Evolutionary conservation across 1,140 invertebrate species (phyloP).

Genomic region (Neodiprion pinetum): DNA sequence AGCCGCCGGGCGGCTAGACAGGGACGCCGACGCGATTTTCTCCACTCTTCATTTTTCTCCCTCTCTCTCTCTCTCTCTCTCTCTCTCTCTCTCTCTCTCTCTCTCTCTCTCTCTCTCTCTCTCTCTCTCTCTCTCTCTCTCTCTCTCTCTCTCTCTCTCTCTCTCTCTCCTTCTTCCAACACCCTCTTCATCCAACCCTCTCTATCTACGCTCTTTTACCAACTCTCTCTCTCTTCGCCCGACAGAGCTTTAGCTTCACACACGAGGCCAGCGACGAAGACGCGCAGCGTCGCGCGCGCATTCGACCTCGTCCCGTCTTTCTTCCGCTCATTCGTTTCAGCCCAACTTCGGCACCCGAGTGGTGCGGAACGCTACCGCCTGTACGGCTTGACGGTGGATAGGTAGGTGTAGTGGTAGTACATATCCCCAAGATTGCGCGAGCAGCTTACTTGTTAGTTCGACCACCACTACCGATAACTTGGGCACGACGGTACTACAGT

Average conservation of each 20-base stretch:
- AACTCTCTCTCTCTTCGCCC: conserved; percentile 17
- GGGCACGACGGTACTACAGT: no score
- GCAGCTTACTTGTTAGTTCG: no score
- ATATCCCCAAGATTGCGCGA: no score
- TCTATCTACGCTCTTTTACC: conserved; percentile 17
- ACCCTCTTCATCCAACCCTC: no score
- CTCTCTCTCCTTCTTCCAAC: neutral
- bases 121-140: conserved; percentile 10
- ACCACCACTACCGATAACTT: no score
- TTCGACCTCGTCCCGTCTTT: conserved; percentile 34
- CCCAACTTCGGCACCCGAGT: neutral
- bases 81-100: neutral
- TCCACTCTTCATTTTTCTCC: conserved; percentile 11
- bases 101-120: conserved; percentile 15
- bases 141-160: conserved; percentile 9
- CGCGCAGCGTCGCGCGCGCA: conserved; percentile 20
- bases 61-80: conserved; percentile 5
- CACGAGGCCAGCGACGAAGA: conserved; percentile 9
- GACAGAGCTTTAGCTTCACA: neutral
- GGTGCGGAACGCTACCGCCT: no score
- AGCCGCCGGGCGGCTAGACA: no score
- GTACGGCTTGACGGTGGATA: neutral
- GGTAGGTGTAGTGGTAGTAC: neutral
- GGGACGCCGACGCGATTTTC: no score
- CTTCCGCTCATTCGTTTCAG: conserved; percentile 34